These are phyloP conservation scores for Phania funesta DNA, from an alignment of 2,888 invertebrate genomes.

Conservation along the genomic window DNA sequence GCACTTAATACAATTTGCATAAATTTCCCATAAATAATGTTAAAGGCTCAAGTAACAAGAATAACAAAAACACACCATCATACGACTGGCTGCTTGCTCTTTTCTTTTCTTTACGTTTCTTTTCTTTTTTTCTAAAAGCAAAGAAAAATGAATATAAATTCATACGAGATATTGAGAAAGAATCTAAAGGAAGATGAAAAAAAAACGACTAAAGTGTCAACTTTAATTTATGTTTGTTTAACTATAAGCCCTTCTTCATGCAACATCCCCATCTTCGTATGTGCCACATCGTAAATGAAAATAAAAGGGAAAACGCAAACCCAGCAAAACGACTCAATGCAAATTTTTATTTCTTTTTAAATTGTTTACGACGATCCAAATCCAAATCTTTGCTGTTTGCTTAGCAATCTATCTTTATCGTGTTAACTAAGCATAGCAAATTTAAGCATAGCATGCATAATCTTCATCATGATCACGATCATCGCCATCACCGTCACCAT, in stretches of 20 bases:
- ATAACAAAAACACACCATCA: slow-evolving; percentile 60
- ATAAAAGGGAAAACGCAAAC: slow-evolving; percentile 20
- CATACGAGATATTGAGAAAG: slow-evolving; percentile 31
- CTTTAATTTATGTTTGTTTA: slow-evolving; percentile 81
- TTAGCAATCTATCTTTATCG: slow-evolving; percentile 56
- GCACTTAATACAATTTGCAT: slow-evolving; percentile 70
- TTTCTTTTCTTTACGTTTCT: not conserved
- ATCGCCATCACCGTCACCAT: not conserved
- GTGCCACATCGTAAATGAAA: slow-evolving; percentile 8
- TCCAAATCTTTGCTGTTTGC: slow-evolving; percentile 44
- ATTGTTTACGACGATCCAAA: slow-evolving; percentile 65
- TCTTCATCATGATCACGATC: too few relatives aligned
- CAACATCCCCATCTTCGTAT: slow-evolving; percentile 56
- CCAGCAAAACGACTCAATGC: slow-evolving; percentile 63
- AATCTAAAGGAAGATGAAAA: not conserved
- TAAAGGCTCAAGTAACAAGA: slow-evolving; percentile 62
- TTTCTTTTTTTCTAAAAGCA: slow-evolving; percentile 48
- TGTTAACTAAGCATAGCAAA: slow-evolving; percentile 62
- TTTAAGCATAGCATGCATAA: slow-evolving; percentile 46
- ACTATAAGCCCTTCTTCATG: slow-evolving; percentile 74
- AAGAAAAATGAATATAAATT: slow-evolving; percentile 45
- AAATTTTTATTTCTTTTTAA: slow-evolving; percentile 58
- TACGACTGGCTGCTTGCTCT: slow-evolving; percentile 75
- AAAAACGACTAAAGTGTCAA: slow-evolving; percentile 77
- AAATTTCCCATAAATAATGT: slow-evolving; percentile 73